These are phyloP conservation scores for Hemaris fuciformis DNA, from an alignment of 2,888 invertebrate species.

Conservation along the genomic window DNA sequence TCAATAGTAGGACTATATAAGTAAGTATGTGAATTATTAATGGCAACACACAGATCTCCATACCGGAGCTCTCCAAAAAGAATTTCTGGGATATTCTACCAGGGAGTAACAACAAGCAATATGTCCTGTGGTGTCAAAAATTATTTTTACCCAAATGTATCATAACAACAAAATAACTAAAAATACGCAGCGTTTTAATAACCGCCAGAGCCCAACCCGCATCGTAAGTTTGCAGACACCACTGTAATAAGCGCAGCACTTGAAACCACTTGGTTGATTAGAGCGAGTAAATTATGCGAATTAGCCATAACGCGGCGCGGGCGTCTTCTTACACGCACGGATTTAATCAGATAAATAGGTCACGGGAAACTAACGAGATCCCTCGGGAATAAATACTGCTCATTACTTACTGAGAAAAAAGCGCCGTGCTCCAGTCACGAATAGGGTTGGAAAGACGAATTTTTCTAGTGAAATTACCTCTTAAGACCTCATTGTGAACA, in stretches of 20 bases:
- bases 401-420: background rate
- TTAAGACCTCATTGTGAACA: background rate
- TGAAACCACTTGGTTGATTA: slow-evolving; percentile 62
- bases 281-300: slow-evolving; percentile 58
- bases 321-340: slow-evolving; percentile 37
- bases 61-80: too few relatives aligned
- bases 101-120: too few relatives aligned
- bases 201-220: slow-evolving; percentile 21
- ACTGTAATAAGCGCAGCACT: slow-evolving; percentile 44
- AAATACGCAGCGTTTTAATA: slow-evolving; percentile 16
- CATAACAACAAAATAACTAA: background rate
- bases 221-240: background rate
- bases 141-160: background rate
- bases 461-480: background rate
- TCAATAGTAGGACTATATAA: too few relatives aligned
- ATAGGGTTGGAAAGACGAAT: background rate
- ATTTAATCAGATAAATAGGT: slow-evolving; percentile 37
- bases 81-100: too few relatives aligned
- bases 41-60: too few relatives aligned
- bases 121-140: too few relatives aligned
- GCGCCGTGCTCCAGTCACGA: background rate
- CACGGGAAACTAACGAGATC: background rate
- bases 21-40: too few relatives aligned
- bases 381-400: slow-evolving; percentile 1
- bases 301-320: slow-evolving; percentile 40